Base-by-base conservation (phyloP, 2,888 invertebrate genomes). In the Masnerella sp. region DNA sequence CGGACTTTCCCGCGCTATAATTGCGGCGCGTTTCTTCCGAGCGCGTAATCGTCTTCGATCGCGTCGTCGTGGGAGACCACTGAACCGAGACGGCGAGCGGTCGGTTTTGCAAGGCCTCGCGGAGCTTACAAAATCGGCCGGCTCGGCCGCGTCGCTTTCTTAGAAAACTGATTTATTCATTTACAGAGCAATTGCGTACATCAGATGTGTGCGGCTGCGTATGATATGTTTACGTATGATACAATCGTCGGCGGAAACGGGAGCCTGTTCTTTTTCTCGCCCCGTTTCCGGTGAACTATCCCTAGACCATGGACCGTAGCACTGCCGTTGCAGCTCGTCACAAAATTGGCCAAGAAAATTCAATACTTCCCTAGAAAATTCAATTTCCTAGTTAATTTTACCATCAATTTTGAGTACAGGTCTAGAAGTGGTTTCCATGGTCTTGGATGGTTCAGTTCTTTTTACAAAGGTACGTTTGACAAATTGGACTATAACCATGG, bases 101-200 rank as follows among this genome's bases (percentile, higher is more conserved):
- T 36, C 69, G 54, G 42, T 74, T 74, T 69, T 59, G 74, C 18
- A 74, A 74, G 47, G 20, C n/a, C 4, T 43, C 20, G 25, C 1
- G 11, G 9, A 18, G 9, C 59, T 73, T 73, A 42, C 72, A 67
- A 65, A 72, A 72, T 14, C 61, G 56, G 45, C 54, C 40, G 1
- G 42, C 25, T 65, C 38, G 11, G 5, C 45, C 52, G 40, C 5
- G 12, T 64, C 45, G 14, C n/a, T 0, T 68, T 74, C 40, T 70
- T 74, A 65, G 20, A 74, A 74, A 70, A 74, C 70, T 70, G 65
- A 61, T 74, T 74, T 74, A 74, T 74, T 74, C 68, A 74, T 74
- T 69, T 70, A 74, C 65, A 70, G 42, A 61, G 64, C 69, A 68
- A 70, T 61, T 67, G 61, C 49, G 59, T 65, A 70, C 42, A 70